phyloP scores from a whole-genome alignment of 2,113 vertebrate species.

The Acanthochromis polyacanthus region DNA sequence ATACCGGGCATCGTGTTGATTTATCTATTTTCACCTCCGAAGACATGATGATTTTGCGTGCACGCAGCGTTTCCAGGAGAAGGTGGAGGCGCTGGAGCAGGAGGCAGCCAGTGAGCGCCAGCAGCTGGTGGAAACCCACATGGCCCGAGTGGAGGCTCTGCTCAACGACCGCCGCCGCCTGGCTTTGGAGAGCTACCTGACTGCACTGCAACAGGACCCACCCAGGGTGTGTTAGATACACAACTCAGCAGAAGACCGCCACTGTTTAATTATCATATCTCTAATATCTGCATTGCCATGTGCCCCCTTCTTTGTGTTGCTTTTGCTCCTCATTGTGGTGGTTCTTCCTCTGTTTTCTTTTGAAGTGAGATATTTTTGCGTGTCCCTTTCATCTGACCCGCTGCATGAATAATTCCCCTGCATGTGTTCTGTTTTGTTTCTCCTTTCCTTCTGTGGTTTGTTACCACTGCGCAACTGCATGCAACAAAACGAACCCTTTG shows the following conservation, averaged over 20 bases:
- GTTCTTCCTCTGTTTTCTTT: no score
- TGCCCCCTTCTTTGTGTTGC: no score
- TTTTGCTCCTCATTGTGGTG: no score
- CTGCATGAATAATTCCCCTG: constrained; percentile 18
- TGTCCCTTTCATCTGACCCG: constrained; percentile 16
- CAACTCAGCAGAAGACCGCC: constrained; percentile 4
- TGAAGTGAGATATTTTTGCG: neutral
- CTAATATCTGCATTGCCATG: no score
- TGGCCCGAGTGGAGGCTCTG: constrained; percentile 97
- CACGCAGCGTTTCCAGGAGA: constrained; percentile 96
- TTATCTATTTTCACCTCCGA: neutral
- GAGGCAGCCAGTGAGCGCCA: constrained; percentile 97
- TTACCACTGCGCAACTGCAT: neutral
- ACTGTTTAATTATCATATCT: no score
- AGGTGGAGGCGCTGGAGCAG: constrained; percentile 96
- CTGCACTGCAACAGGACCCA: constrained; percentile 91
- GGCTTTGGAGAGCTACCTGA: constrained; percentile 97
- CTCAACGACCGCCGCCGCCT: constrained; percentile 95
- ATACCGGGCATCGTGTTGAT: no score
- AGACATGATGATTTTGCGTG: neutral
- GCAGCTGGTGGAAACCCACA: constrained; percentile 97
- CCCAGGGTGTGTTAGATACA: constrained; percentile 58
- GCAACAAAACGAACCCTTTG: no score
- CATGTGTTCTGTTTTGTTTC: neutral
- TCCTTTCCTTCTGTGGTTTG: neutral